Conservation (phyloP, 2,113 vertebrate genomes). For the Neogale vison region DNA sequence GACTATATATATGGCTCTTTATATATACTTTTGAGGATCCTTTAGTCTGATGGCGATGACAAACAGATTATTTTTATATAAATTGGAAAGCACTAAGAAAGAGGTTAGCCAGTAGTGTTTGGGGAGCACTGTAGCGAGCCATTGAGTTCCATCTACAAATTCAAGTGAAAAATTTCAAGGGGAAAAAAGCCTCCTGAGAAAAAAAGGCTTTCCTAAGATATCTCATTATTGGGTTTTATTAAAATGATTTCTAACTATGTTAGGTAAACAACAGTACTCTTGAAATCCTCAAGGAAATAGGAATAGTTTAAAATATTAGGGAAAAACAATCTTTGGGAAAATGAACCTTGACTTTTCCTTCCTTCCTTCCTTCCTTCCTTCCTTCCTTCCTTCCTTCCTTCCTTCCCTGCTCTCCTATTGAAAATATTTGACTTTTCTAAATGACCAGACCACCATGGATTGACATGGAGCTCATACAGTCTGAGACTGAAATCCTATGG, state of each 20-base stretch:
- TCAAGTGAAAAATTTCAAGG: not conserved
- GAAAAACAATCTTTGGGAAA: not conserved
- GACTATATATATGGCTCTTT: not conserved
- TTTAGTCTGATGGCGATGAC: not conserved
- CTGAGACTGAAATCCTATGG: not conserved
- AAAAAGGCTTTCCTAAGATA: not conserved
- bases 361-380: not conserved
- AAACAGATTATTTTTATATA: not conserved
- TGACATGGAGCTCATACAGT: not conserved
- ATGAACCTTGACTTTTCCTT: not conserved
- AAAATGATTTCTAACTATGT: constrained; percentile 2
- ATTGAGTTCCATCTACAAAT: not conserved
- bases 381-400: not conserved
- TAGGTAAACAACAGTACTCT: not conserved
- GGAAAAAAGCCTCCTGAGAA: not conserved
- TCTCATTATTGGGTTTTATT: not conserved
- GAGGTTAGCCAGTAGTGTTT: not conserved
- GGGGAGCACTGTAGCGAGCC: not conserved
- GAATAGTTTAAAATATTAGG: not conserved
- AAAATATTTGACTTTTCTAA: constrained; percentile 19
- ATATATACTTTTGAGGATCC: not conserved
- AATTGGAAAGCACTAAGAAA: not conserved
- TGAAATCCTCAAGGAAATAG: not conserved
- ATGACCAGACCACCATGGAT: not conserved
- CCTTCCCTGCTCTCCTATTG: not conserved